phyloP scores from a whole-genome alignment of 23 tunicate genomes.

The Styela clava region DNA sequence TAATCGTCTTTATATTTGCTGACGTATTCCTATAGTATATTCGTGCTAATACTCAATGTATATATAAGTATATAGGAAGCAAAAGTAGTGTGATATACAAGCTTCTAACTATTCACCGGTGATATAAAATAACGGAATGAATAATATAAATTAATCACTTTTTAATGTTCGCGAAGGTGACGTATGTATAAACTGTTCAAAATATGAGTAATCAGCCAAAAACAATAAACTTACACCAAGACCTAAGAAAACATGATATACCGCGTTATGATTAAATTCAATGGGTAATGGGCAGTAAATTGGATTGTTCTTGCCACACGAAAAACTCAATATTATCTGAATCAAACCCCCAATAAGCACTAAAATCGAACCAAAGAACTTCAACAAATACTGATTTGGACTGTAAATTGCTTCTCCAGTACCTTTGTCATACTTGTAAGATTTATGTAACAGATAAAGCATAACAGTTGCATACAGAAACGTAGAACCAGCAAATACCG shows the following conservation, averaged over 20 bases:
- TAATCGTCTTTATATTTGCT: too few species aligned
- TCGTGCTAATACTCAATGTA: too few species aligned
- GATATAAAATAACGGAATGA: too few species aligned
- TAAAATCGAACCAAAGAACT: neutral
- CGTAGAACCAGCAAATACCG: neutral
- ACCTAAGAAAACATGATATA: conserved; percentile 39
- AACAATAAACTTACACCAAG: conserved; percentile 42
- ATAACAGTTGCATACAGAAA: neutral
- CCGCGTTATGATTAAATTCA: conserved; percentile 51
- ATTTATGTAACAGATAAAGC: neutral
- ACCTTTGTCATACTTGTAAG: neutral
- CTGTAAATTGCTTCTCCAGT: neutral
- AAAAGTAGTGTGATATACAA: too few species aligned
- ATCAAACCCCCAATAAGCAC: neutral
- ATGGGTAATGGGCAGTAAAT: conserved; percentile 50
- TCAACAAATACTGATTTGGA: neutral
- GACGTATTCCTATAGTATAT: too few species aligned
- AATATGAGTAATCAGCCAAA: conserved; percentile 34
- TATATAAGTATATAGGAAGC: too few species aligned
- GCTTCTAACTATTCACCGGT: too few species aligned
- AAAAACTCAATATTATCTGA: neutral
- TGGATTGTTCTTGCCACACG: conserved; percentile 1
- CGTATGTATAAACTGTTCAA: neutral
- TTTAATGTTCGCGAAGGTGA: neutral
- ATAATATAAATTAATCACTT: too few species aligned